Base-by-base conservation (phyloP, 2,888 invertebrate species). In the Drosophila leonis region DNA sequence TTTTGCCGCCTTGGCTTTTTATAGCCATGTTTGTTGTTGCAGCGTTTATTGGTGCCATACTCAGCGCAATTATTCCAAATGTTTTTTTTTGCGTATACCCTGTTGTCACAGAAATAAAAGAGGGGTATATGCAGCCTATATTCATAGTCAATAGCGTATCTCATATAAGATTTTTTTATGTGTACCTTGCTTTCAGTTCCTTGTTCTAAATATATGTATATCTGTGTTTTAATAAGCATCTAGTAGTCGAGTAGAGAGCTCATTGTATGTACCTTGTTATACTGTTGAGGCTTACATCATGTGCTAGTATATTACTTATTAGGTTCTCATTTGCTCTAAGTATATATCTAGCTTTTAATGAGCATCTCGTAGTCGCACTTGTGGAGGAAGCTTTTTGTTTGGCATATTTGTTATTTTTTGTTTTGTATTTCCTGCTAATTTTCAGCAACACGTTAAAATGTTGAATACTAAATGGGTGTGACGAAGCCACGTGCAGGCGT, bases 401-500 rank as follows among this genome's bases (percentile, higher is more conserved):
- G 35, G 12, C 41, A 31, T 42, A 31, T 49, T 54, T 35, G 9
- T 54, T 41, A 8, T 49, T 39, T 57, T 48, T 42, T 44, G 44
- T 37, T 56, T 64, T 52, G 41, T 44, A 42, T 69, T 75, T 77
- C 77, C 66, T 74, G 67, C 80, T 82, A 79, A 84, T 84, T 84
- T 79, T 65, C 51, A 77, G 70, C 74, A 72, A 77, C 72, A 82
- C 74, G 82, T 84, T 73, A 66, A 70, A 84, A 77, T 61, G 60
- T 57, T 70, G 59, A 79, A 65, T 67, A 60, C 63, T 59, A 78
- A 78, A 75, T 80, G 83, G 70, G 85, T 85, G 83, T 78, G 83
- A 75, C 71, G 65, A 57, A 52, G 83, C 85, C 85, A 83, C 83
- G 86, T 83, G 83, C 84, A 71, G 54, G 46, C 65, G 69, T 60